Evolutionary conservation across 2,113 vertebrate genomes (phyloP), one percentile per base, ranked within the genome.

Genomic region (Myotis brandtii): DNA sequence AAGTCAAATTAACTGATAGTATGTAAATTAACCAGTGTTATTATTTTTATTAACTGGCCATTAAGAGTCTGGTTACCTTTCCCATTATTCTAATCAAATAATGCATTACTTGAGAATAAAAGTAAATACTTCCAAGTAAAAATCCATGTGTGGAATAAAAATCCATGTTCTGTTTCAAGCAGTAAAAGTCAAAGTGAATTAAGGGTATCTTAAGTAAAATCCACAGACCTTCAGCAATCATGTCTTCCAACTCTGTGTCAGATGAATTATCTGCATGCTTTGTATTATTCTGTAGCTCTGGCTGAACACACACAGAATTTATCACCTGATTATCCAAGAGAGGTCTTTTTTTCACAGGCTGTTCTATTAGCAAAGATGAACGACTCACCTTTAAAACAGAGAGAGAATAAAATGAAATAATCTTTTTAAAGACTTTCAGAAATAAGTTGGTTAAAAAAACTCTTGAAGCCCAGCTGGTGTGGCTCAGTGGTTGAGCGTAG

Each of bases 211-310:
- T 76, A 96, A 96, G 88, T 73, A 90, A 95, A 94, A 97, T 2
- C 50, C 89, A 98, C 98, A 97, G 94, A 99, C 99, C 99, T 98
- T 99, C 99, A 82, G 98, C 97, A 86, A 98, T 98, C 87, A 98
- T 98, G 86, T 99, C 99, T 76, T 99, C 99, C 97, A 99, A 98
- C 91, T 99, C 99, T 1, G 99, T 99, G 97, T 99, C 99, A 1
- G 98, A 99, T 32, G 99, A 99, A 91, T 99, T 99, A 84, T 99
- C 99, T 23, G 98, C 98, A 62, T 98, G 99, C 92, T 99, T 99
- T 76, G 99, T 96, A 62, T 99, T 98, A 94, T 98, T 98, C 93
- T 99, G 99, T 95, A 99, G 96, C 64, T 99, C 99, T 75, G 98
- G 98, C 96, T 99, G 98, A 69, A 98, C 99, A 96, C 98, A 99